phyloP scores from a whole-genome alignment of 2,113 vertebrate genomes.

The Neofelis nebulosa region DNA sequence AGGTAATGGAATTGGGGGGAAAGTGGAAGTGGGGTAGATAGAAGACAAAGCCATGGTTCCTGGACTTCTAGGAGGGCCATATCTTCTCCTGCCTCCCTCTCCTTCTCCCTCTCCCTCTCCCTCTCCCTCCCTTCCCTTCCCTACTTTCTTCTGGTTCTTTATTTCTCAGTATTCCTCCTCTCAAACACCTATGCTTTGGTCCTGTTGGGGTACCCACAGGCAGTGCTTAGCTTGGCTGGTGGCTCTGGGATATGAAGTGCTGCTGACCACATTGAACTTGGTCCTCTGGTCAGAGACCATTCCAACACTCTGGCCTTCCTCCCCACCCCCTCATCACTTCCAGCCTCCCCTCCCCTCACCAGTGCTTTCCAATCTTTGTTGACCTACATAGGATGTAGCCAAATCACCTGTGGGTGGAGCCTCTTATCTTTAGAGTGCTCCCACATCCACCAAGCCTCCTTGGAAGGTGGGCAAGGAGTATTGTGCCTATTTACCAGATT shows the following conservation, averaged over 20 bases:
- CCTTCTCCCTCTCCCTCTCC: not conserved
- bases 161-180: not conserved
- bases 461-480: not conserved
- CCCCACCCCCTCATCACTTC: not conserved
- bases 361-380: not conserved
- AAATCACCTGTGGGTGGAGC: not conserved
- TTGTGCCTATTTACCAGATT: not conserved
- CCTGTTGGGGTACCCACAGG: conserved; percentile 35
- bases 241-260: not conserved
- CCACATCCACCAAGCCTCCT: not conserved
- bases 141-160: not conserved
- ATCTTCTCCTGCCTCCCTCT: not conserved
- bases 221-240: conserved; percentile 69
- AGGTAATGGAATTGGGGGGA: not conserved
- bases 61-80: not conserved
- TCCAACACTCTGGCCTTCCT: not conserved
- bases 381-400: not conserved
- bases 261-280: not conserved
- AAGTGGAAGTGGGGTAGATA: not conserved
- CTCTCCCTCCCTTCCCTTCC: not conserved
- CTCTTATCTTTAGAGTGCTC: not conserved
- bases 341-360: not conserved
- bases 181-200: conserved; percentile 26
- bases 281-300: not conserved
- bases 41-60: not conserved